phyloP scores from a whole-genome alignment of 2,888 invertebrate species.

The Spodoptera picta region DNA sequence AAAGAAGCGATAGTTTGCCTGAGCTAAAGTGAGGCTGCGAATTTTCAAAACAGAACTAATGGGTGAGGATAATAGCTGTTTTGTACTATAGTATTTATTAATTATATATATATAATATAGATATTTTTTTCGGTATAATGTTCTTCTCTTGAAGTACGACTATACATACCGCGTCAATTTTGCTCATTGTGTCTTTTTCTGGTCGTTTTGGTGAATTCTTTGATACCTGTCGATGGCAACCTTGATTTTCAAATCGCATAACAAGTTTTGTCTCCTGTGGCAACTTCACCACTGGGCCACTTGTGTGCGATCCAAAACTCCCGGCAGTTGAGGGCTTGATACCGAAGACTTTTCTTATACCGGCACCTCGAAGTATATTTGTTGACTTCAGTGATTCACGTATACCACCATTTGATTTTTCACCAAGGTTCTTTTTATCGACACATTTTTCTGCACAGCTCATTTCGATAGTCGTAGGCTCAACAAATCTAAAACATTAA shows the following conservation, averaged over 20 bases:
- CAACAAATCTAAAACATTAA: conserved; percentile 58
- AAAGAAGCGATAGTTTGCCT: no score
- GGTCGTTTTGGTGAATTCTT: conserved; percentile 31
- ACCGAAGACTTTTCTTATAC: conserved; percentile 6
- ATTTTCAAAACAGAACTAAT: no score
- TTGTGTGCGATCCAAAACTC: conserved; percentile 53
- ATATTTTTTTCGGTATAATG: no score
- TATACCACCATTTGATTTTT: background rate
- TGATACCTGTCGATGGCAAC: conserved; percentile 25
- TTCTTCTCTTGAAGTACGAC: no score
- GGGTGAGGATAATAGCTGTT: no score
- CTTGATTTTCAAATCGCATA: conserved; percentile 67
- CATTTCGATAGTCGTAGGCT: conserved; percentile 31
- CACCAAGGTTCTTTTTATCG: no score
- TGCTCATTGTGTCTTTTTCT: conserved; percentile 57
- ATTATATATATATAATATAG: no score
- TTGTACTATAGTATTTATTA: no score
- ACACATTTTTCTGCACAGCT: background rate
- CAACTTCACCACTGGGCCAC: conserved; percentile 75
- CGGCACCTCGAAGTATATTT: conserved; percentile 5
- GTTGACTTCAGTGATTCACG: conserved; percentile 11
- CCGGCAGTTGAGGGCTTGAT: background rate
- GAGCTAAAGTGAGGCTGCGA: no score
- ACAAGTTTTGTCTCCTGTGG: conserved; percentile 73
- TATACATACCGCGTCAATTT: conserved; percentile 70